Evolutionary conservation across 30 jellyfish, hydroid and myxozoan genomes (phyloP).

Genomic region (Pelagia noctiluca): DNA sequence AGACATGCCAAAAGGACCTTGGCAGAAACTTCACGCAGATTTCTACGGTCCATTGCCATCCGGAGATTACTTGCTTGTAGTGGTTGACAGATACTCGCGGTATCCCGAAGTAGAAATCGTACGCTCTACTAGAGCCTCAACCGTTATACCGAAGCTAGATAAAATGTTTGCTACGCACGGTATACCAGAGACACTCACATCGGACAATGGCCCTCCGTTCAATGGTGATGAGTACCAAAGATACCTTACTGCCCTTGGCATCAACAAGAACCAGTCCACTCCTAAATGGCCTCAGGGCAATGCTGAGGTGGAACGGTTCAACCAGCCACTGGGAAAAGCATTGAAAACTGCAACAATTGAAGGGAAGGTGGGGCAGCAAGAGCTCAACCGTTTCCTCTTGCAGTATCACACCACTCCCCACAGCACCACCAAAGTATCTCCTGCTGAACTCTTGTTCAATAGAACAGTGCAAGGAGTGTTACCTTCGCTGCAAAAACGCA

Average conservation of each 20-base stretch:
- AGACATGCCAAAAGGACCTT: conserved; percentile 33
- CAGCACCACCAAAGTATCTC: background rate
- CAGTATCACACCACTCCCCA: conserved; percentile 1
- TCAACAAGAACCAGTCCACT: no score
- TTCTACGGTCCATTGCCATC: conserved; percentile 58
- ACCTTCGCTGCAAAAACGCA: conserved; percentile 33
- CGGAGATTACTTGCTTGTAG: conserved; percentile 41
- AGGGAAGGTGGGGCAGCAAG: conserved; percentile 1
- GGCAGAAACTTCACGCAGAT: conserved; percentile 45
- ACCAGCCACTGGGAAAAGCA: no score
- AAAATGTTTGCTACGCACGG: conserved; percentile 1
- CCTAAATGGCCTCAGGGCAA: conserved; percentile 7
- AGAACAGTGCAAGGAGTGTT: conserved; percentile 18
- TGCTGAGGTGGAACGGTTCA: no score
- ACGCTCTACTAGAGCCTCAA: conserved; percentile 18
- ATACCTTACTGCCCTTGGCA: no score
- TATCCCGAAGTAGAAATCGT: background rate
- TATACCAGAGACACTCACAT: background rate
- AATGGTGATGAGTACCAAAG: conserved; percentile 31
- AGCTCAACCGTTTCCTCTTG: background rate
- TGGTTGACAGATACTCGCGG: conserved; percentile 3
- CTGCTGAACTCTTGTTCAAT: conserved; percentile 4
- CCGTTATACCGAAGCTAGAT: conserved; percentile 32
- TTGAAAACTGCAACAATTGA: background rate
- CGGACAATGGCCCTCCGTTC: conserved; percentile 51